Conservation (phyloP, 2,797 vertebrate genomes). For the Chromis chromis region DNA sequence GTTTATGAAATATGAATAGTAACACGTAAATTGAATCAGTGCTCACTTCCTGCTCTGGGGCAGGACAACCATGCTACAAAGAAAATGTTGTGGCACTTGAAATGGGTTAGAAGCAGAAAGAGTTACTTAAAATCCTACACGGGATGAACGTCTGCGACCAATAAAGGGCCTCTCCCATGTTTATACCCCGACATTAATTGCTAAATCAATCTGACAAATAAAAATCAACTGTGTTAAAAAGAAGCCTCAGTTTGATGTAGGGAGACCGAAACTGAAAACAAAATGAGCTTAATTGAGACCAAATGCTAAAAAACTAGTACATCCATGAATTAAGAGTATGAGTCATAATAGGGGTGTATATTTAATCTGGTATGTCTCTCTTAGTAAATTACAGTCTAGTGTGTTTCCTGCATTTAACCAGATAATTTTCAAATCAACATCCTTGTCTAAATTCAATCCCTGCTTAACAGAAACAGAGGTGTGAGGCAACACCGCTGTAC, state of each 20-base stretch:
- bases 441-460: constrained; percentile 18
- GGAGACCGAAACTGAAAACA: constrained; percentile 25
- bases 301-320: constrained; percentile 44
- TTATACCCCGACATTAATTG: constrained; percentile 44
- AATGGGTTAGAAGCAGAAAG: constrained; percentile 26
- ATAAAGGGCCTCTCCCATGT: constrained; percentile 5
- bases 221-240: constrained; percentile 32
- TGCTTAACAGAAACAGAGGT: constrained; percentile 22
- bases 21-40: constrained; percentile 46
- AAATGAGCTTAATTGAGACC: constrained; percentile 46
- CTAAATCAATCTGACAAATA: constrained; percentile 40
- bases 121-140: constrained; percentile 18
- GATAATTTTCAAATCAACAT: constrained; percentile 30
- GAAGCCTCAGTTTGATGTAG: constrained; percentile 10
- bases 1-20: constrained; percentile 54
- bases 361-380: constrained; percentile 19
- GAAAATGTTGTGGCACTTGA: constrained; percentile 45
- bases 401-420: constrained; percentile 32
- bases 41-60: constrained; percentile 25
- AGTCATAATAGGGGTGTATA: constrained; percentile 59
- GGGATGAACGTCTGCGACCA: constrained; percentile 28
- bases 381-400: constrained; percentile 11
- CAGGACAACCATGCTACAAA: constrained; percentile 46
- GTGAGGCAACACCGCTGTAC: background rate
- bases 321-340: constrained; percentile 27